These are phyloP conservation scores for Ormia ochracea DNA, from an alignment of 2,888 invertebrate genomes.

Conservation along the genomic window DNA sequence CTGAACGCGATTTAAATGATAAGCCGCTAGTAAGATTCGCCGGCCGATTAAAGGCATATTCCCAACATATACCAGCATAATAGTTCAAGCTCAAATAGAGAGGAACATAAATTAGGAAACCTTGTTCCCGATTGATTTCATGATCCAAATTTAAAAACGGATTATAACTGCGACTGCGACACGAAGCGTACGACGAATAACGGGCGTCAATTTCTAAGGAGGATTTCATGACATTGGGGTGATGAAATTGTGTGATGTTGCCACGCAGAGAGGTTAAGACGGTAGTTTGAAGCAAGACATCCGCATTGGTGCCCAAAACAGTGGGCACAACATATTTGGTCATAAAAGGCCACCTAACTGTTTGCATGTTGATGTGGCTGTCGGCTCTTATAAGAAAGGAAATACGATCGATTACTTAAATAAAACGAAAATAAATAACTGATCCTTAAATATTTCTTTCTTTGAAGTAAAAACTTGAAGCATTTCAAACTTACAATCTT, in stretches of 20 bases:
- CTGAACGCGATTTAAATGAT: constrained; percentile 76
- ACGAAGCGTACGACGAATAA: constrained; percentile 79
- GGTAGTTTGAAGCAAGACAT: constrained; percentile 77
- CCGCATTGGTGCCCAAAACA: constrained; percentile 79
- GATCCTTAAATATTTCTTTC: not conserved
- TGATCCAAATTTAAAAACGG: constrained; percentile 82
- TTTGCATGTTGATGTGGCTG: constrained; percentile 81
- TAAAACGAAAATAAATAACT: not conserved
- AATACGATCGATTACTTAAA: constrained; percentile 79
- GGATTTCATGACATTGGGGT: constrained; percentile 79
- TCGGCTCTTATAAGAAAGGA: constrained; percentile 80
- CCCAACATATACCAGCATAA: constrained; percentile 69
- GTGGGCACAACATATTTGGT: constrained; percentile 79
- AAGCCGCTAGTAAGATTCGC: constrained; percentile 75
- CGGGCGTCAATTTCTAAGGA: constrained; percentile 82
- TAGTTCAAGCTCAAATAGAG: constrained; percentile 78
- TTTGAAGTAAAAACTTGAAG: not conserved
- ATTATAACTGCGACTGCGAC: constrained; percentile 79
- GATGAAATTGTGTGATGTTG: constrained; percentile 81
- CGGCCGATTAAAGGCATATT: constrained; percentile 74
- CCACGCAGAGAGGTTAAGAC: constrained; percentile 83
- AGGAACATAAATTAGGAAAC: constrained; percentile 82
- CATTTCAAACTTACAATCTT: constrained; percentile 79
- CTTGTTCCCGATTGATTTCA: constrained; percentile 82
- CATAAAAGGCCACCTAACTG: constrained; percentile 79